Percentiles rank a stretch among this genome's conserved stretches.
Conservation (phyloP, 1,140 invertebrate genomes). For the Papilio polytes region DNA sequence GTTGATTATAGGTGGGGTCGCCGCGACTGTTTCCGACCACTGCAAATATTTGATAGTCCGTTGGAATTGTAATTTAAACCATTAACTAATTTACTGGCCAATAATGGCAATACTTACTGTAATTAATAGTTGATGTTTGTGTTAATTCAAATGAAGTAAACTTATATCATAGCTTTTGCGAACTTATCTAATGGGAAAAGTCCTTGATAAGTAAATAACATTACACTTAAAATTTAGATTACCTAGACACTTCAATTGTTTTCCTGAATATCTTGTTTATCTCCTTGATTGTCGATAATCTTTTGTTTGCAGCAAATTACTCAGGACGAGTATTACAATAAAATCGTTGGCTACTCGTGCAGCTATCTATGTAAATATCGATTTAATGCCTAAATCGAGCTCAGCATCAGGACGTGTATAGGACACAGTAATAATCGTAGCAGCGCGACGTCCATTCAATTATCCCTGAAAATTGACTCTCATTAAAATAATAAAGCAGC, state of each 20-base stretch:
- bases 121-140: background rate
- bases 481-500: conserved; percentile 83
- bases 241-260: background rate
- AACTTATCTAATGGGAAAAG: background rate
- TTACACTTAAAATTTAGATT: background rate
- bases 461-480: conserved; percentile 81
- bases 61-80: conserved; percentile 35
- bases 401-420: conserved; percentile 47
- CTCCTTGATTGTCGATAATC: background rate
- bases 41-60: conserved; percentile 29
- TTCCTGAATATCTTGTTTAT: background rate
- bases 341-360: background rate
- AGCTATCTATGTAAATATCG: conserved; percentile 35
- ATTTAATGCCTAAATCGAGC: conserved; percentile 34
- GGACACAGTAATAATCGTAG: conserved; percentile 76
- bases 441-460: conserved; percentile 76
- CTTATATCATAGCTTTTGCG: background rate
- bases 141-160: background rate
- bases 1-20: conserved; percentile 57
- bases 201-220: background rate
- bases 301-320: background rate
- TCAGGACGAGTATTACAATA: background rate
- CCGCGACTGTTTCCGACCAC: conserved; percentile 11
- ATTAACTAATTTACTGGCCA: conserved; percentile 35
- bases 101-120: conserved; percentile 17